phyloP scores from a whole-genome alignment of 1,140 invertebrate genomes.

The Ladona fulva region DNA sequence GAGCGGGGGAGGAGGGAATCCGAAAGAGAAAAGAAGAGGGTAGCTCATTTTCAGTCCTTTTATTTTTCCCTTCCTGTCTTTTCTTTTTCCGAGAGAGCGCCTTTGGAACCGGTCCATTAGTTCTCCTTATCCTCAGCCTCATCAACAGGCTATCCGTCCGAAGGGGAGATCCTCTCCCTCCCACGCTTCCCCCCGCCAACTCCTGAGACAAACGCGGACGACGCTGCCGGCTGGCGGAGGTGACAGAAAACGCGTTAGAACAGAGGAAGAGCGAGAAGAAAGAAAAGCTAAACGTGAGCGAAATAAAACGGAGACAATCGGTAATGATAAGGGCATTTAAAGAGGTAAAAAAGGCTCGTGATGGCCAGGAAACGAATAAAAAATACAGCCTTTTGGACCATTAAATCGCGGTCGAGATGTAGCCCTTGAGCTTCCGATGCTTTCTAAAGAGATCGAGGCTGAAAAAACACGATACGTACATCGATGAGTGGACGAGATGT shows the following conservation, averaged over 20 bases:
- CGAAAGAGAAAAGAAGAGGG: not conserved
- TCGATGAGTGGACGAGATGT: not conserved
- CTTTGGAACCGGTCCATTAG: not conserved
- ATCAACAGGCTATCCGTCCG: not conserved
- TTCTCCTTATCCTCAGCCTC: not conserved
- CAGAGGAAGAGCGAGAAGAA: not conserved
- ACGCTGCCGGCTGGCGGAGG: not conserved
- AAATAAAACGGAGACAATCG: not conserved
- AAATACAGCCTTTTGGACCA: not conserved
- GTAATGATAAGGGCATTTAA: not conserved
- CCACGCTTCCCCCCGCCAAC: not conserved
- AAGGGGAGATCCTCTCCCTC: not conserved
- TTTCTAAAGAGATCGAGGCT: too few species aligned
- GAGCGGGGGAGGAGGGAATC: not conserved
- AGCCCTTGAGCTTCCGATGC: too few species aligned
- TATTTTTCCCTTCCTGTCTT: not conserved
- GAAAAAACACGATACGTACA: not conserved
- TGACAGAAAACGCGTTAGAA: not conserved
- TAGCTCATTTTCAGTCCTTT: not conserved
- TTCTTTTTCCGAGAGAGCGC: not conserved
- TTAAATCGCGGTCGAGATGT: too few species aligned
- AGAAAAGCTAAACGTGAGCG: not conserved
- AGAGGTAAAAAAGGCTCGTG: not conserved
- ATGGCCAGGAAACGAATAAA: not conserved
- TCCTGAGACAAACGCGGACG: not conserved